Base-by-base conservation (phyloP, 2,888 invertebrate species). In the Archips crataeganus region DNA sequence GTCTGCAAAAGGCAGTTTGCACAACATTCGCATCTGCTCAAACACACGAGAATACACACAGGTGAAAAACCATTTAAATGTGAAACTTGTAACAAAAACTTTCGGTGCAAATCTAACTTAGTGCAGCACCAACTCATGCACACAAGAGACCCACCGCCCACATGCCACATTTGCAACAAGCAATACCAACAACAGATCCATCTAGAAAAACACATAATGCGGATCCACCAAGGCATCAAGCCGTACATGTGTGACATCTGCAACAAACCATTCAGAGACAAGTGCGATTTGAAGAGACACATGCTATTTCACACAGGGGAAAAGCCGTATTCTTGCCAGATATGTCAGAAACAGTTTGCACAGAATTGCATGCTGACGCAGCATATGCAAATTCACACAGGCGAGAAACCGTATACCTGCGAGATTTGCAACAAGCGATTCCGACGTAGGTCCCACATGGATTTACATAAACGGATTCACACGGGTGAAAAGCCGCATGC, bases 191-290 rank as follows among this genome's bases (percentile, higher is more conserved):
- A 34, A 8, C 23, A 64, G 34, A 13, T 45, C 11, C n/a, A 23
- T 34, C 4, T 64, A 13, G 49, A 60, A 2, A 60, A 60, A n/a
- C 64, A 47, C n/a, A 45, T 64, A n/a, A 47, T 32, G 64, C 32
- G 45, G 4, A 23, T 49, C 2, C 64, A 64, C n/a, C 45, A 10
- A 5, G 64, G 64, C n/a, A 23, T 34, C 10, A 64, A 64, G 47
- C 64, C 64, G 32, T 64, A n/a, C 49, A 45, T 47, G 13, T 64
- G 64, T 11, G 47, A 64, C n/a, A 64, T 49, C 8, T 64, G 64
- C 49, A 49, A 64, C 10, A 64, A 64, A n/a, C n/a, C 8, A 11
- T 64, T 64, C 23, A 23, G 42, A 6, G 57, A 57, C 32, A 57
- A 57, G 11, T 57, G 57, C 11, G 57, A 57, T 11, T 57, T 57